Conservation (phyloP, 2,797 vertebrate species). For the Todus mexicanus region DNA sequence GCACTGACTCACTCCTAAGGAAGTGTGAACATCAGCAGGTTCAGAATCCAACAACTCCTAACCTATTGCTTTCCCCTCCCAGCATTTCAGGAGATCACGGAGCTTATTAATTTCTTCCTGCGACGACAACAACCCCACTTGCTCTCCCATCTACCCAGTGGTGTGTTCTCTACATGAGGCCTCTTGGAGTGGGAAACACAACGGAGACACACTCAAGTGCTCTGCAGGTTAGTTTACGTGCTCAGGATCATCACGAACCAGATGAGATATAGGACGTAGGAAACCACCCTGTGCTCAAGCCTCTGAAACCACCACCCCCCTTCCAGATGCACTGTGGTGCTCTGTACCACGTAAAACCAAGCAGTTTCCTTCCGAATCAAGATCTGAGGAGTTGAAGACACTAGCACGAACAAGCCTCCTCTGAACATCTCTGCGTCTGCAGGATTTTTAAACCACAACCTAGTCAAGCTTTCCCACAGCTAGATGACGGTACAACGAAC, state of each 20-base stretch:
- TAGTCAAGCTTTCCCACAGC: neutral
- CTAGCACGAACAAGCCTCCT: neutral
- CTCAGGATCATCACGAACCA: neutral
- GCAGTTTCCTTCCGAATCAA: accelerated
- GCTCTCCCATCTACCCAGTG: neutral
- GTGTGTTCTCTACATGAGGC: neutral
- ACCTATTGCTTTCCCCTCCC: neutral
- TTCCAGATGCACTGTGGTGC: neutral
- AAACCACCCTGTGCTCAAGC: neutral
- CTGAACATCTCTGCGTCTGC: neutral
- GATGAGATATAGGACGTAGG: neutral
- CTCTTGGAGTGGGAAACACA: neutral
- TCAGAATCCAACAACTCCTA: neutral
- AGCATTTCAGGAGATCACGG: neutral
- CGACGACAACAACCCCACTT: neutral
- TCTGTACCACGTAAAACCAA: neutral
- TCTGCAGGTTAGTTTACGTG: neutral
- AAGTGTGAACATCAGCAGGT: neutral
- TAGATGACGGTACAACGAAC: neutral
- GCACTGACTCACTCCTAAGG: neutral
- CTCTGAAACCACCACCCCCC: neutral
- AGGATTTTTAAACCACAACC: neutral
- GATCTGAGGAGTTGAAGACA: neutral
- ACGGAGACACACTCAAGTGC: neutral
- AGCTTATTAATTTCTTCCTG: neutral